phyloP scores from a whole-genome alignment of 1,140 invertebrate genomes.

The Bacillus rossius region DNA sequence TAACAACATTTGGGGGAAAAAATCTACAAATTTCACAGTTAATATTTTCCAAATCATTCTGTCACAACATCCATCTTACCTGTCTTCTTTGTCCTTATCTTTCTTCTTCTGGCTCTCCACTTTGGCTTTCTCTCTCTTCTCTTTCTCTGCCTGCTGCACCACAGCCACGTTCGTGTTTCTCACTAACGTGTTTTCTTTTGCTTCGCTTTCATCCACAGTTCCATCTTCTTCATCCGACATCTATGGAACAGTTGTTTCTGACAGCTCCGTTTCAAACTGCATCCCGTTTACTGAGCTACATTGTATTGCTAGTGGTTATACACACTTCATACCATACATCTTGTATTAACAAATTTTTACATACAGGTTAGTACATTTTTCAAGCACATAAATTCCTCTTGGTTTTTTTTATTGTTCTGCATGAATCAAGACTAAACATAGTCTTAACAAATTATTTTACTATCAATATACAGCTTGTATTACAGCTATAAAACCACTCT shows the following conservation, averaged over 20 bases:
- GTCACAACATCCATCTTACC: slow-evolving; percentile 43
- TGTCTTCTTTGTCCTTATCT: slow-evolving; percentile 83
- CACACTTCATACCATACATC: not conserved
- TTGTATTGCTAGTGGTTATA: not conserved
- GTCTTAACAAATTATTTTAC: too few relatives aligned
- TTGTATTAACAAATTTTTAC: too few relatives aligned
- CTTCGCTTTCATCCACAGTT: slow-evolving; percentile 46
- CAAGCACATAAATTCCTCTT: too few relatives aligned
- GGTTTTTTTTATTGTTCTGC: too few relatives aligned
- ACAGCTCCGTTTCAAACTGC: not conserved
- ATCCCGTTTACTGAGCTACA: too few relatives aligned
- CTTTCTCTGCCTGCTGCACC: slow-evolving; percentile 66
- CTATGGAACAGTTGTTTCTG: slow-evolving; percentile 14
- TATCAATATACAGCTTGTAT: too few relatives aligned
- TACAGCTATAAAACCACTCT: too few relatives aligned
- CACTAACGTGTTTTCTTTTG: slow-evolving; percentile 47
- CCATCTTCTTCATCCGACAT: slow-evolving; percentile 56
- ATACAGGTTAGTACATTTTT: too few relatives aligned
- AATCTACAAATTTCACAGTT: too few relatives aligned
- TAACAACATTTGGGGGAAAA: too few relatives aligned
- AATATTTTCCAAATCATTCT: not conserved
- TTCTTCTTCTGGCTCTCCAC: slow-evolving; percentile 75
- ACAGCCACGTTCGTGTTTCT: slow-evolving; percentile 73
- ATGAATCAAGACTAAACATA: too few relatives aligned
- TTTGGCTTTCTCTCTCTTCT: slow-evolving; percentile 70